phyloP scores from a whole-genome alignment of 2,888 invertebrate genomes.

The Tuberolachnus salignus region DNA sequence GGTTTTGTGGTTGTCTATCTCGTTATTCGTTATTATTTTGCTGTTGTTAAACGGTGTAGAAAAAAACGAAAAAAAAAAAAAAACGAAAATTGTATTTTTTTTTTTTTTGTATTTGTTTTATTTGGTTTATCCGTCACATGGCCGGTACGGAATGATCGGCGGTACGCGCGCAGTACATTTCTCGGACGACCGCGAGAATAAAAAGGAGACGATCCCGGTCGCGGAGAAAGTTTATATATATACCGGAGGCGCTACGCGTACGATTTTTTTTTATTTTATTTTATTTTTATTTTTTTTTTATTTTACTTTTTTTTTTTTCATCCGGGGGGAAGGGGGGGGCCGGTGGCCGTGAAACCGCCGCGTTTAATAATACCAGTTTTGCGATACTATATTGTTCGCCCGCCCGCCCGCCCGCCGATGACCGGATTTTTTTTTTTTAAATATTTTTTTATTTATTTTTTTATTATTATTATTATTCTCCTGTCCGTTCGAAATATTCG shows the following conservation, averaged over 20 bases:
- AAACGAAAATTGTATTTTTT: not conserved
- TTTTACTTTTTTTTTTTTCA: not conserved
- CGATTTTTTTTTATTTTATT: not conserved
- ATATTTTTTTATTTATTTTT: no score
- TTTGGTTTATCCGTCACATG: slow-evolving; percentile 21
- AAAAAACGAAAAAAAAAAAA: not conserved
- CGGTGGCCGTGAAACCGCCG: slow-evolving; percentile 40
- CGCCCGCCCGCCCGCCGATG: not conserved
- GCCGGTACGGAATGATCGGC: slow-evolving; percentile 11
- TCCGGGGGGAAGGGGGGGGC: slow-evolving; percentile 37
- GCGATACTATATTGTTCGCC: not conserved
- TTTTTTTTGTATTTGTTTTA: not conserved
- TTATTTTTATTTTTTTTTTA: not conserved
- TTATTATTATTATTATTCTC: no score
- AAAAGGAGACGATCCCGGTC: slow-evolving; percentile 46
- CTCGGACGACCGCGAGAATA: slow-evolving; percentile 48
- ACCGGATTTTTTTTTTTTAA: not conserved
- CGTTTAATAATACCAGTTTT: not conserved
- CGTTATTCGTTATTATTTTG: not conserved
- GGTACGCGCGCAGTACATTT: slow-evolving; percentile 31
- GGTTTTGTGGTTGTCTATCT: not conserved
- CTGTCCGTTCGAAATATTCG: not conserved
- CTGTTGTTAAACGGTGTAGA: not conserved
- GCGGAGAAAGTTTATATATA: slow-evolving; percentile 55
- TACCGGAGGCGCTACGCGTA: slow-evolving; percentile 9